These are phyloP conservation scores for Cephus spinipes DNA, from an alignment of 2,888 invertebrate genomes.

Conservation along the genomic window DNA sequence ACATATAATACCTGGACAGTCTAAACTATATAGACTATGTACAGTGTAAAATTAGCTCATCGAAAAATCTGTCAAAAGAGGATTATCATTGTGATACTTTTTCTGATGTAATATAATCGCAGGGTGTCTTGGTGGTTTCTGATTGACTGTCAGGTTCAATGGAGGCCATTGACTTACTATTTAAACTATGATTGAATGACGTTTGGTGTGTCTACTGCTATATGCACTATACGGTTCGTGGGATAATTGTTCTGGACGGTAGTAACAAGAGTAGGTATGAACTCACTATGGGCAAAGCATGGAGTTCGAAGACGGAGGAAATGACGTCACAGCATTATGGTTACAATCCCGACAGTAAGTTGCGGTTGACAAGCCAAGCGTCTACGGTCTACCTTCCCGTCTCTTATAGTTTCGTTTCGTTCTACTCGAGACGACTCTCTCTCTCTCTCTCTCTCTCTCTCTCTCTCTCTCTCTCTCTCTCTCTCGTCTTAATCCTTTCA, in stretches of 20 bases:
- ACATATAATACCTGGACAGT: neutral
- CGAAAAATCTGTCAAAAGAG: too few species aligned
- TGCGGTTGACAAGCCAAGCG: constrained; percentile 63
- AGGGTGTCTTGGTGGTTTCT: too few species aligned
- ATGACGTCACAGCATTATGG: constrained; percentile 58
- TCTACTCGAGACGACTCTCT: constrained; percentile 18
- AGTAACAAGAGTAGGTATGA: neutral
- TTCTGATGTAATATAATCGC: too few species aligned
- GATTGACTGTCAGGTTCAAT: too few species aligned
- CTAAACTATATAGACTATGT: neutral
- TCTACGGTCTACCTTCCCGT: constrained; percentile 32
- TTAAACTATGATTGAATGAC: neutral
- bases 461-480: constrained; percentile 9
- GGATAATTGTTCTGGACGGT: neutral
- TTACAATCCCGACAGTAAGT: constrained; percentile 52
- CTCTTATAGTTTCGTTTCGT: constrained; percentile 37
- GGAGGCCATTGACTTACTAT: neutral
- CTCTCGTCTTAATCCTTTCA: neutral
- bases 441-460: constrained; percentile 22
- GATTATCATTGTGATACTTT: too few species aligned
- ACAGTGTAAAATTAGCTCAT: neutral
- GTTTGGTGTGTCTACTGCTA: neutral
- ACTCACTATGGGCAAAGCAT: neutral
- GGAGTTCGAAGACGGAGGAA: constrained; percentile 46
- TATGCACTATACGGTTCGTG: neutral